phyloP scores from a whole-genome alignment of 1,140 invertebrate species.

The Cherax quadricarinatus region DNA sequence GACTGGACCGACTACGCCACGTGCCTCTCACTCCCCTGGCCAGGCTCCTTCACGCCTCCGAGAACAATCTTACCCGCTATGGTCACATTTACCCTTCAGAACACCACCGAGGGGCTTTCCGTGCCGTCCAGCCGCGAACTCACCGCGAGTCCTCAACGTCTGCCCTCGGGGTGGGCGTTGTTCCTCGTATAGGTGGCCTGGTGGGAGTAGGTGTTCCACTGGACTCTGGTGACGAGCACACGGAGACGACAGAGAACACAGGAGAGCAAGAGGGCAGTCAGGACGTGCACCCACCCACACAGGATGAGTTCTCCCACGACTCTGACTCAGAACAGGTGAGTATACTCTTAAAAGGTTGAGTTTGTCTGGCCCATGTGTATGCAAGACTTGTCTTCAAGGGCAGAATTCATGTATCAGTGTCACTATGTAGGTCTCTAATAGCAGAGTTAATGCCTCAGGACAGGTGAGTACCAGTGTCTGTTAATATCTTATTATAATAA shows the following conservation, averaged over 20 bases:
- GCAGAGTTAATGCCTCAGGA: no score
- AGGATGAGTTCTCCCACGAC: constrained; percentile 74
- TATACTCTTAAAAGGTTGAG: neutral
- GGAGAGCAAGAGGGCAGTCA: constrained; percentile 74
- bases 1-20: constrained; percentile 66
- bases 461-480: no score
- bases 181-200: constrained; percentile 52
- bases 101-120: constrained; percentile 55
- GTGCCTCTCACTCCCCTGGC: constrained; percentile 61
- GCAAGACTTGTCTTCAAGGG: no score
- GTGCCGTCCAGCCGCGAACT: constrained; percentile 31
- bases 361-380: no score
- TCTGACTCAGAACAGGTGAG: constrained; percentile 71
- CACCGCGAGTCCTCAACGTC: constrained; percentile 17
- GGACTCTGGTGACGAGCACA: constrained; percentile 67
- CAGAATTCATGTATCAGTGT: no score
- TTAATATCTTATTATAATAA: no score
- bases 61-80: constrained; percentile 68
- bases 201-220: constrained; percentile 37
- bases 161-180: constrained; percentile 21
- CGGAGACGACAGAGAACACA: constrained; percentile 68
- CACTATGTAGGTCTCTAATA: no score
- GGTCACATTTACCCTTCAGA: constrained; percentile 42
- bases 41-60: constrained; percentile 69
- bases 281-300: constrained; percentile 74